Evolutionary conservation across 2,113 vertebrate genomes (phyloP).

Genomic region (Scomber japonicus): DNA sequence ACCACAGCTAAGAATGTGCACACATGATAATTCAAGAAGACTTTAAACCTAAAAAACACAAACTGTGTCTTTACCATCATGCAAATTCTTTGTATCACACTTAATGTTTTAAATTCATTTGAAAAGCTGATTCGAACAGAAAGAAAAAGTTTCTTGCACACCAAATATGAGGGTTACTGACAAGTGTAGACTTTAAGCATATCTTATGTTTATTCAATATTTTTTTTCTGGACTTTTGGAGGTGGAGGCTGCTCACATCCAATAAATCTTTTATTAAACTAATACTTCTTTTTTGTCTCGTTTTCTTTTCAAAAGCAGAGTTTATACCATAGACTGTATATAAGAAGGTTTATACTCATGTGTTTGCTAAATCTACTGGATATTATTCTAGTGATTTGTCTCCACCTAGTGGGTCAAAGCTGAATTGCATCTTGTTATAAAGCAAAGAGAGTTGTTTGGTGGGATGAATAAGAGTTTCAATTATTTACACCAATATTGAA

Average conservation of each 20-base stretch:
- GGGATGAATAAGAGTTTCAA: neutral
- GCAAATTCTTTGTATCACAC: neutral
- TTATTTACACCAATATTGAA: neutral
- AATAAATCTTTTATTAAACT: slow-evolving; percentile 72
- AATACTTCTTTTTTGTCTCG: neutral
- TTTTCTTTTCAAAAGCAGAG: no score
- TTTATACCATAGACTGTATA: no score
- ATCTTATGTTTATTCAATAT: slow-evolving; percentile 62
- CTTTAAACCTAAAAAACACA: neutral
- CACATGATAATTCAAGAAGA: neutral
- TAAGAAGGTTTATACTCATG: neutral
- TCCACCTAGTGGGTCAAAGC: slow-evolving; percentile 40
- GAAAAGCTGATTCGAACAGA: neutral
- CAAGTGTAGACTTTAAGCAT: slow-evolving; percentile 21
- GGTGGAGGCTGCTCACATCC: slow-evolving; percentile 54
- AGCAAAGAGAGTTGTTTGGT: neutral
- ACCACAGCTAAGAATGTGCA: neutral
- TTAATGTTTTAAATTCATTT: slow-evolving; percentile 1
- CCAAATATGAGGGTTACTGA: slow-evolving; percentile 1
- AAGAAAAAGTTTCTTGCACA: neutral
- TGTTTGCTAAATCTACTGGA: neutral
- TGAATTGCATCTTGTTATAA: slow-evolving; percentile 1
- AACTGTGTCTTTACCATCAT: neutral
- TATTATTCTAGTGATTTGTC: slow-evolving; percentile 20
- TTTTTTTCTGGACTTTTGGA: slow-evolving; percentile 62